Conservation (phyloP, 2,113 vertebrate genomes). For the Vicugna pacos region DNA sequence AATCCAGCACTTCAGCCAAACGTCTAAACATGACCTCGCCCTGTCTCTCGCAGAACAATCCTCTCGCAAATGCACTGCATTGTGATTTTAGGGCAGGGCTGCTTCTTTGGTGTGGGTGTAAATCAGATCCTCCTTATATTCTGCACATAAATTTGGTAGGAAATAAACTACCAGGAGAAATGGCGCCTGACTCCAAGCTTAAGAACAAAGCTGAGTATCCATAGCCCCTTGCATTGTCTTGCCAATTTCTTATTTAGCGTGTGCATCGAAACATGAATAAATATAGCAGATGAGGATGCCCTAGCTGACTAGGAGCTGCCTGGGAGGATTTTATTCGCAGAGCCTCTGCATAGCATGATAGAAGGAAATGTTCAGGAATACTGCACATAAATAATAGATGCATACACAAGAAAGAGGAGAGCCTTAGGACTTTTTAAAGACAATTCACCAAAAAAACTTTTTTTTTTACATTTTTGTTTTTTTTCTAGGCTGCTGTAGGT, state of each 20-base stretch:
- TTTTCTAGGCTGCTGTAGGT: slow-evolving; percentile 51
- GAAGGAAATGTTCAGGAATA: slow-evolving; percentile 76
- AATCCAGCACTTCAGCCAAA: neutral
- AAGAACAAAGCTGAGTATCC: slow-evolving; percentile 70
- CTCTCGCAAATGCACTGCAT: neutral
- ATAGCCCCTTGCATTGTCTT: slow-evolving; percentile 53
- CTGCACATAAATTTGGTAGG: slow-evolving; percentile 18
- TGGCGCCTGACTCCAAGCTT: slow-evolving; percentile 39
- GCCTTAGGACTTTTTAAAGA: slow-evolving; percentile 55
- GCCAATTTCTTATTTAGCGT: slow-evolving; percentile 72
- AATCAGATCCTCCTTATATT: slow-evolving; percentile 49
- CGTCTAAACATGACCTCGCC: neutral
- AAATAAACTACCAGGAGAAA: slow-evolving; percentile 67
- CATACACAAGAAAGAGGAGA: slow-evolving; percentile 24
- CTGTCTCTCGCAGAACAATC: neutral
- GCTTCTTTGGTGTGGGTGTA: neutral
- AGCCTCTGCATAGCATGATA: slow-evolving; percentile 67
- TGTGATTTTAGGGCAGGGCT: neutral
- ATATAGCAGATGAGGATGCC: slow-evolving; percentile 69
- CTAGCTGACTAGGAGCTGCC: slow-evolving; percentile 71
- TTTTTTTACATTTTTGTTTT: neutral
- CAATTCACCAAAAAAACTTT: neutral
- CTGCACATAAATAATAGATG: slow-evolving; percentile 74
- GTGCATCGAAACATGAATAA: slow-evolving; percentile 73
- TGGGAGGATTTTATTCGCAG: slow-evolving; percentile 74